Evolutionary conservation across 2,113 vertebrate genomes (phyloP).

Genomic region (Pteruthius melanotis): DNA sequence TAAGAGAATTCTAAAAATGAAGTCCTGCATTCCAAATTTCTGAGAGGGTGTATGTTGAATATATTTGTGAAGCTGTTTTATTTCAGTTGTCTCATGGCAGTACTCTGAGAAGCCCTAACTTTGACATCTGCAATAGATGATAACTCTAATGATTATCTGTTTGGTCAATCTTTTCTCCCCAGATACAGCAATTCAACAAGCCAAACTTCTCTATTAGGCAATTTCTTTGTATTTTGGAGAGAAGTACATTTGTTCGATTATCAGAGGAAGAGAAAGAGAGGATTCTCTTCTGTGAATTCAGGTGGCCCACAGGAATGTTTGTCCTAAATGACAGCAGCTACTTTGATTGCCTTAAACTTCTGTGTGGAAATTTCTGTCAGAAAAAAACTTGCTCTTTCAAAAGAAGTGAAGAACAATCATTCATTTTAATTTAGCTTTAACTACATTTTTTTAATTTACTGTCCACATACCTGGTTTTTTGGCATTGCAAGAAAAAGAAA

Average conservation of each 20-base stretch:
- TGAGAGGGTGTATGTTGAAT: accelerated
- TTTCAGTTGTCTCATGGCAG: background rate
- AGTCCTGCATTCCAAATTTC: background rate
- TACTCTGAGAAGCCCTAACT: background rate
- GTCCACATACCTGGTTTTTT: background rate
- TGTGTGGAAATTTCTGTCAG: background rate
- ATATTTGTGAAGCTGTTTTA: background rate
- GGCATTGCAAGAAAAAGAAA: background rate
- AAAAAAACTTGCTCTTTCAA: background rate
- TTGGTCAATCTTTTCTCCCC: background rate
- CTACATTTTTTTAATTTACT: background rate
- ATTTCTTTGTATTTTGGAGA: background rate
- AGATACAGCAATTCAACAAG: background rate
- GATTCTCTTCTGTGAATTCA: background rate
- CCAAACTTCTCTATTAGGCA: background rate
- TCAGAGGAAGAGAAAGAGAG: background rate
- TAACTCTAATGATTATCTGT: background rate
- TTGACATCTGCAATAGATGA: background rate
- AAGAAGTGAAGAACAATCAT: background rate
- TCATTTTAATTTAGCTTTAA: background rate
- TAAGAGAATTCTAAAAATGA: background rate
- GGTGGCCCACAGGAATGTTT: background rate
- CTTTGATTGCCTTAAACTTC: background rate
- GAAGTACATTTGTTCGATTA: background rate
- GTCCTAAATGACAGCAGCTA: background rate